Evolutionary conservation across 1,140 invertebrate genomes (phyloP), one percentile per base, ranked within the genome.

Genomic region (Riptortus pedestris): DNA sequence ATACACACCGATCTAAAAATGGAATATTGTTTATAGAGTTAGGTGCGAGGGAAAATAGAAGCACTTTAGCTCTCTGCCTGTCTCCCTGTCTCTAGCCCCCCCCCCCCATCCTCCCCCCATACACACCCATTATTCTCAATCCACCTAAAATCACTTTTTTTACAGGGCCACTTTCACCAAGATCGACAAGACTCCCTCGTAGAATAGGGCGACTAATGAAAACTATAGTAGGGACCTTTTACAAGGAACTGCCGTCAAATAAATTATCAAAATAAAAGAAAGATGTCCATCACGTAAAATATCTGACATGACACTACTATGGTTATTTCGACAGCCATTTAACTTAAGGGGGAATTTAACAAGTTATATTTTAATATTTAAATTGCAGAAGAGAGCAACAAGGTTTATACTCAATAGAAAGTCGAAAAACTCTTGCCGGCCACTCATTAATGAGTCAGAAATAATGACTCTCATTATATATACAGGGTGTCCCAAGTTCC

Each of bases 1-100:
- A 55, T 55, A 55, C 51, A 55, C 51, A 55, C 51, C 7, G 51
- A 12, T 22, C 51, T 55, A 55, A 55, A 55, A 24, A 24, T 55
- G 51, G 51, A 55, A 26, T 55, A 55, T 55, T 55, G 51, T 55
- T 55, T 55, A 55, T 55, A 22, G 20, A 24, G 51, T 24, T 24
- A 55, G 18, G 51, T 1, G 14, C 51, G 51, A 27, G 20, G 51
- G 24, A 55, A 55, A 55, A 55, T 55, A 59, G 57, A 59, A 38
- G 33, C 57, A 59, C 28, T 31, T 59, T 59, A 59, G 57, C n/a
- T 16, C 27, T 11, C n/a, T 12, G 7, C 57, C 57, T 29, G 14
- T 29, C 57, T 20, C 57, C 26, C 3, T 14, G 33, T n/a, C 11
- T 16, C 11, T 12, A 45, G 51, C 58, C 31, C 58, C 38, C 26